A percentile compares a stretch with the other conserved stretches of the same genome.
Conservation (phyloP, 2,888 invertebrate species). For the Notodonta ziczac region DNA sequence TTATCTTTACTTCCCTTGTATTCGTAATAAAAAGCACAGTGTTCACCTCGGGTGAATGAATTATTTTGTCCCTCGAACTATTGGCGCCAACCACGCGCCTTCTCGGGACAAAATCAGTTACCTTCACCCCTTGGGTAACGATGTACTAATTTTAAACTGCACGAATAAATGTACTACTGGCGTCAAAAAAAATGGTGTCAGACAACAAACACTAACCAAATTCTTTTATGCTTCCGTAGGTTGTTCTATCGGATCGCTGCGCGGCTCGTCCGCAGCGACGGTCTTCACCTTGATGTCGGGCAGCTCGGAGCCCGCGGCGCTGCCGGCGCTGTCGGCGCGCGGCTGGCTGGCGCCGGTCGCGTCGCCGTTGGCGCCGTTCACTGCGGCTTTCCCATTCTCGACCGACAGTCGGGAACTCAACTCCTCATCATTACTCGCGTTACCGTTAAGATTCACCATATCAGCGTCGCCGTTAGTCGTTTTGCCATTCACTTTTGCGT, state of each 20-base stretch:
- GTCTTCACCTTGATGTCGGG: slow-evolving; percentile 84
- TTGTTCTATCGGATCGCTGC: slow-evolving; percentile 75
- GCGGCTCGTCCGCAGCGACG: slow-evolving; percentile 76
- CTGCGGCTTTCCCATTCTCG: slow-evolving; percentile 61
- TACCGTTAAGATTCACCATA: slow-evolving; percentile 61
- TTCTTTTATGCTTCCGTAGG: slow-evolving; percentile 80
- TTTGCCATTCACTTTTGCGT: slow-evolving; percentile 69
- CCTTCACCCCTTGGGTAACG: too few relatives aligned
- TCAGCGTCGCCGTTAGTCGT: slow-evolving; percentile 61
- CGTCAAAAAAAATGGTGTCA: slow-evolving; percentile 4
- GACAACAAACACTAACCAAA: slow-evolving; percentile 55
- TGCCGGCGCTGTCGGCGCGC: slow-evolving; percentile 73
- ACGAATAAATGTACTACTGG: background rate
- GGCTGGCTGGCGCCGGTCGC: slow-evolving; percentile 56
- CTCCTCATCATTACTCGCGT: slow-evolving; percentile 62
- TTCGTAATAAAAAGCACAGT: too few relatives aligned
- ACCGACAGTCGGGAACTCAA: slow-evolving; percentile 67
- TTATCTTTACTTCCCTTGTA: too few relatives aligned
- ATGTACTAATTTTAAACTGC: background rate
- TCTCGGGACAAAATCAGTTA: too few relatives aligned
- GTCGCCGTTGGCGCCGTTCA: slow-evolving; percentile 60
- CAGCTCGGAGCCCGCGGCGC: slow-evolving; percentile 56
- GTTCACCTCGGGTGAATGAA: too few relatives aligned
- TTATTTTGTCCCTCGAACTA: too few relatives aligned
- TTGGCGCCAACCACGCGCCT: too few relatives aligned